Evolutionary conservation across 2,113 vertebrate species (phyloP).

Genomic region (Rallus limicola): DNA sequence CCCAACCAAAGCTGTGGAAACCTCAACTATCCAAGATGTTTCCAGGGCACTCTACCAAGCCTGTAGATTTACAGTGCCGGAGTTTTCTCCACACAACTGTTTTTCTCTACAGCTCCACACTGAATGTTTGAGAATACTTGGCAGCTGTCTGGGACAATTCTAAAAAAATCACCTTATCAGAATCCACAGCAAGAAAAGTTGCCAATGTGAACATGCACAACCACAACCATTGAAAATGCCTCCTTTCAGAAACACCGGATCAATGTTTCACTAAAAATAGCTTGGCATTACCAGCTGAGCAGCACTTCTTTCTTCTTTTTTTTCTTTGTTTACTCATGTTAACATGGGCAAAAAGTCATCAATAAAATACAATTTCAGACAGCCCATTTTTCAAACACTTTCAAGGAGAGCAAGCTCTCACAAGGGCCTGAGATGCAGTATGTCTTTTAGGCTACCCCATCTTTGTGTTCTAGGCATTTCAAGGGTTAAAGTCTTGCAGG

Average conservation of each 20-base stretch:
- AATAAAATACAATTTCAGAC: not conserved
- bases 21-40: not conserved
- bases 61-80: not conserved
- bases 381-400: not conserved
- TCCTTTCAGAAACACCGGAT: not conserved
- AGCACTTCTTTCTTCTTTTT: not conserved
- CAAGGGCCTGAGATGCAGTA: not conserved
- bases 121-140: not conserved
- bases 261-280: not conserved
- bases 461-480: not conserved
- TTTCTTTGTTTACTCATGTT: not conserved
- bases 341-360: not conserved
- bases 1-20: not conserved
- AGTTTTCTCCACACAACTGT: not conserved
- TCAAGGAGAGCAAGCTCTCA: not conserved
- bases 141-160: not conserved
- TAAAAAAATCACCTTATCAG: not conserved
- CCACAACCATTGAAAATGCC: not conserved
- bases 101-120: not conserved
- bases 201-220: not conserved
- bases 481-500: not conserved
- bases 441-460: not conserved
- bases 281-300: accelerated
- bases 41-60: not conserved
- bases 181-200: not conserved